These are phyloP conservation scores for Pemphredon lugubris DNA, from an alignment of 2,888 invertebrate species.

Conservation along the genomic window DNA sequence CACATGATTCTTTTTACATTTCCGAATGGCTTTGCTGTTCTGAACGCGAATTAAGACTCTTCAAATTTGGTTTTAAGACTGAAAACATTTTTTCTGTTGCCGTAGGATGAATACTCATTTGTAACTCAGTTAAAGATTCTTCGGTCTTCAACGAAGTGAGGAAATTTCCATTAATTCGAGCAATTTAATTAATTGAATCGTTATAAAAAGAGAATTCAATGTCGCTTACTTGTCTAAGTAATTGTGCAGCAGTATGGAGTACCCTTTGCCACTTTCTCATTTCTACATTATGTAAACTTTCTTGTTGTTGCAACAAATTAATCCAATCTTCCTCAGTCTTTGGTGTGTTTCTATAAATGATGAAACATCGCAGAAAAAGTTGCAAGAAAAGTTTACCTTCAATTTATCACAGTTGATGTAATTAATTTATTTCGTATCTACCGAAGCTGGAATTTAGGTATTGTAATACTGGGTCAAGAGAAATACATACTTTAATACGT, in stretches of 20 bases:
- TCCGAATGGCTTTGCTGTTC: slow-evolving; percentile 57
- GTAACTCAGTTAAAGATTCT: slow-evolving; percentile 88
- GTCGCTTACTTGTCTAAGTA: slow-evolving; percentile 87
- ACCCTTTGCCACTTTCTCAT: slow-evolving; percentile 91
- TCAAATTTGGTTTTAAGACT: slow-evolving; percentile 79
- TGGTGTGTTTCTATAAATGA: slow-evolving; percentile 84
- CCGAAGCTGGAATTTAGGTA: too few relatives aligned
- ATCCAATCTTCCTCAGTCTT: slow-evolving; percentile 92
- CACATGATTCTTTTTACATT: slow-evolving; percentile 35
- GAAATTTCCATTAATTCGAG: slow-evolving; percentile 14
- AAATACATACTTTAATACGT: slow-evolving; percentile 82
- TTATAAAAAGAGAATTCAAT: slow-evolving; percentile 9
- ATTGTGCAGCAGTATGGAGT: slow-evolving; percentile 86
- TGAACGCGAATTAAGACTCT: slow-evolving; percentile 70
- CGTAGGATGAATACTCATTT: slow-evolving; percentile 85
- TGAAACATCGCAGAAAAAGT: slow-evolving; percentile 17
- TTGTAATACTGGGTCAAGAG: too few relatives aligned
- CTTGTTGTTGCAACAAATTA: slow-evolving; percentile 89
- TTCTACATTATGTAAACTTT: slow-evolving; percentile 90
- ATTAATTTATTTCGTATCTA: slow-evolving; percentile 1
- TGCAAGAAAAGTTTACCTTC: background rate
- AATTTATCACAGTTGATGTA: too few relatives aligned
- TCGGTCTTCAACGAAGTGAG: slow-evolving; percentile 85
- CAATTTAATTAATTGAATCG: background rate
- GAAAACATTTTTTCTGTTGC: slow-evolving; percentile 83